Percentiles rank a stretch among this genome's conserved stretches.
Evolutionary conservation across 2,113 vertebrate genomes (phyloP).

Genomic region (Alces alces): DNA sequence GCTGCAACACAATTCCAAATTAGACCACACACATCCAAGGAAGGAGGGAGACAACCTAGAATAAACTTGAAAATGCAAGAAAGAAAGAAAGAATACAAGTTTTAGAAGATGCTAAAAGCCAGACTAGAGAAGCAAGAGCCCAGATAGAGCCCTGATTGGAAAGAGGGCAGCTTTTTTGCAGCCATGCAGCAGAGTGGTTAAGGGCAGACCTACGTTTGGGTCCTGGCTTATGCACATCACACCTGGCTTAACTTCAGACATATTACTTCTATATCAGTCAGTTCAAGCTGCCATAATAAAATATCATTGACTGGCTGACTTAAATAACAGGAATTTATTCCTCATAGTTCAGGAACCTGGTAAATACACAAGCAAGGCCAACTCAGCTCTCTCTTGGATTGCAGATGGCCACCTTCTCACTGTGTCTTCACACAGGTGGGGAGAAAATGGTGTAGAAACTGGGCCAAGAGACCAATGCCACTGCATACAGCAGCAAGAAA

Average conservation of each 20-base stretch:
- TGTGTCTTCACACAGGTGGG: not conserved
- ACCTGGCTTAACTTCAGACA: not conserved
- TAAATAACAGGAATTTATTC: not conserved
- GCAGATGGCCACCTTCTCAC: not conserved
- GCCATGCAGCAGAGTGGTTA: not conserved
- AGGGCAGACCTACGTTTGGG: not conserved
- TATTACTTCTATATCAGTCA: not conserved
- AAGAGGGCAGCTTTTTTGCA: not conserved
- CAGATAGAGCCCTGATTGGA: not conserved
- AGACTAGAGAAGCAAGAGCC: not conserved
- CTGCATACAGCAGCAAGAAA: not conserved
- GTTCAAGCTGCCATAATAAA: not conserved
- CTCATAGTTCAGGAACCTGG: not conserved
- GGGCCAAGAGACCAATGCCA: too few species aligned
- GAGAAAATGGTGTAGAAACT: not conserved
- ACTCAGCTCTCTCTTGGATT: not conserved
- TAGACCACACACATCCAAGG: not conserved
- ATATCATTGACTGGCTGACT: not conserved
- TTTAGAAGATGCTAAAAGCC: not conserved
- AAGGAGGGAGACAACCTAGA: not conserved
- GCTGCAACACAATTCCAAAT: not conserved
- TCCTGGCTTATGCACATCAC: not conserved
- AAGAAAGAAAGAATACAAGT: not conserved
- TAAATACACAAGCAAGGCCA: not conserved
- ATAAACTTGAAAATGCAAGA: not conserved